Evolutionary conservation across 2,113 vertebrate genomes (phyloP).

Genomic region (Condylura cristata): DNA sequence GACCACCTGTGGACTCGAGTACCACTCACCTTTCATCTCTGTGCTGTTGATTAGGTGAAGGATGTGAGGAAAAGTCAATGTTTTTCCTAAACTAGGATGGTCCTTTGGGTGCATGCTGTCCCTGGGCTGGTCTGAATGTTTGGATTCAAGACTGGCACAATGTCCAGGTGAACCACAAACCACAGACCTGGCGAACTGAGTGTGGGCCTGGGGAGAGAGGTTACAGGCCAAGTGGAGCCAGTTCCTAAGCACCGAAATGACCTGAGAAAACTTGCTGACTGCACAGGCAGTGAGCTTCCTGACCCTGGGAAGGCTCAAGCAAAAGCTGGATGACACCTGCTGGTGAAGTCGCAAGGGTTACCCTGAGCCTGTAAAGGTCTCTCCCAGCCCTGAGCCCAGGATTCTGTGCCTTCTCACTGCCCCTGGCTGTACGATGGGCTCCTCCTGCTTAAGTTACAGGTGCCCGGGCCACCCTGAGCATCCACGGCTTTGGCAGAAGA

Average conservation of each 20-base stretch:
- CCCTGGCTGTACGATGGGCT: not conserved
- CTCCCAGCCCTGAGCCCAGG: not conserved
- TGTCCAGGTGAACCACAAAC: not conserved
- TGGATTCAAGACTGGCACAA: not conserved
- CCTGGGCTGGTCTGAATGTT: not conserved
- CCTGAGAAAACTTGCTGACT: not conserved
- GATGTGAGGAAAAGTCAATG: not conserved
- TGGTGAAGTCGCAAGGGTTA: not conserved
- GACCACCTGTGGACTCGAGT: not conserved
- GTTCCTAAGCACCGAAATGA: not conserved
- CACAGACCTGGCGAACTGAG: not conserved
- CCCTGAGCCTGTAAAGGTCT: not conserved
- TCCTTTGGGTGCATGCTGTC: not conserved
- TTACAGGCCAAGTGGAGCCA: not conserved
- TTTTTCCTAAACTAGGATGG: not conserved
- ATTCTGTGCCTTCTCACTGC: not conserved
- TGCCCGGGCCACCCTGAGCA: not conserved
- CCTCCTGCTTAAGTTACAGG: not conserved
- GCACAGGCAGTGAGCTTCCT: not conserved
- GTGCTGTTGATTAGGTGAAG: not conserved
- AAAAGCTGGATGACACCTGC: not conserved
- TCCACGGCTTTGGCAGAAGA: slow-evolving; percentile 6
- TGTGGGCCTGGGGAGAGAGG: not conserved
- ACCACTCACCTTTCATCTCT: not conserved
- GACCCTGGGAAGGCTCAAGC: not conserved